phyloP scores from a whole-genome alignment of 2,888 invertebrate genomes.

The Eupeodes luniger region DNA sequence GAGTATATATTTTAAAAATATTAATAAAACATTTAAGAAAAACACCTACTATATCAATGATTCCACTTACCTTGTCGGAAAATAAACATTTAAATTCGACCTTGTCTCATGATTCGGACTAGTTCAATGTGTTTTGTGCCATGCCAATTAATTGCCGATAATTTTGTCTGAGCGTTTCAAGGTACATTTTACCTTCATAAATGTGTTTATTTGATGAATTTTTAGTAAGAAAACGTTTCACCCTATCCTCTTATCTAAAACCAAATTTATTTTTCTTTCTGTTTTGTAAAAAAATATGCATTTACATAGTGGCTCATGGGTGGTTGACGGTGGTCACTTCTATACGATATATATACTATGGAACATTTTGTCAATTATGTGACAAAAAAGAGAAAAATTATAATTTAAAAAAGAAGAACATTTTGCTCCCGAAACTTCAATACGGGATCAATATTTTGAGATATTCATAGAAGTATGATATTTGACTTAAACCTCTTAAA shows the following conservation, averaged over 20 bases:
- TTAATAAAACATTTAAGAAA: no score
- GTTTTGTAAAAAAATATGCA: neutral
- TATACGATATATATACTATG: neutral
- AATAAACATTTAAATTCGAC: neutral
- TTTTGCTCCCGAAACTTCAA: no score
- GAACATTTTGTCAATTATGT: neutral
- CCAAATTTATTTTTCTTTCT: slow-evolving; percentile 3
- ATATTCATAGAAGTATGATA: no score
- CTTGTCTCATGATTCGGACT: neutral
- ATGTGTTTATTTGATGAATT: slow-evolving; percentile 2
- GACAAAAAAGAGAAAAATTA: neutral
- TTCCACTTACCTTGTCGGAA: no score
- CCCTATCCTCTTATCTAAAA: neutral
- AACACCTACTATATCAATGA: no score
- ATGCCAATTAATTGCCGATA: neutral
- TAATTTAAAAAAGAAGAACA: no score
- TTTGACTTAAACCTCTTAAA: no score
- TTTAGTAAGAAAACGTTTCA: neutral
- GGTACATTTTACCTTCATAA: neutral
- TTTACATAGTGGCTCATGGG: neutral
- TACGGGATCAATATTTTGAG: no score
- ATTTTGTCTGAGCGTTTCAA: slow-evolving; percentile 1
- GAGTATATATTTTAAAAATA: no score
- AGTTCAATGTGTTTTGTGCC: neutral
- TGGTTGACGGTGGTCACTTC: neutral